Percentiles rank a stretch among this genome's conserved stretches.
These are phyloP conservation scores for Monopterus albus DNA, from an alignment of 2,113 vertebrate genomes.

Conservation along the genomic window DNA sequence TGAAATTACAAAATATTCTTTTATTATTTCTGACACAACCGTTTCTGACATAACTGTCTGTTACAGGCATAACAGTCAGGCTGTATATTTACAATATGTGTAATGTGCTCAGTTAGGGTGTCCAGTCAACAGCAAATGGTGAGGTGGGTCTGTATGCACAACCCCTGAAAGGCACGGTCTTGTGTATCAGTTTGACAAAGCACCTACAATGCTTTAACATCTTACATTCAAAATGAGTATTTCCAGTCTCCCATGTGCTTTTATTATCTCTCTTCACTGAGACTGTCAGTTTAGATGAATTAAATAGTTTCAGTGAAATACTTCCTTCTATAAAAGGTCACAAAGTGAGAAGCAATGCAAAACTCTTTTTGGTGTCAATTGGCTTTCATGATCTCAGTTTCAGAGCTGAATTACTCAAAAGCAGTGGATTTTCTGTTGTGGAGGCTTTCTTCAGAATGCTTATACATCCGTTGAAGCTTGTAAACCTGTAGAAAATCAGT, in stretches of 20 bases:
- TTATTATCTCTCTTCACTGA: neutral
- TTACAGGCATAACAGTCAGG: neutral
- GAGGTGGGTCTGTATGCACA: too few relatives aligned
- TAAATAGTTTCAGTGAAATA: neutral
- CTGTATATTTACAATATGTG: neutral
- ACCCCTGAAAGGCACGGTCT: neutral
- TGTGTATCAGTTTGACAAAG: too few relatives aligned
- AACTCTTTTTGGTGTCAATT: neutral
- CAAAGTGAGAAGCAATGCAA: neutral
- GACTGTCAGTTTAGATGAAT: neutral
- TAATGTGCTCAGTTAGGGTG: neutral
- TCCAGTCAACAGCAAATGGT: neutral
- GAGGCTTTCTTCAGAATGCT: neutral
- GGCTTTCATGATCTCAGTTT: neutral
- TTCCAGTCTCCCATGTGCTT: too few relatives aligned
- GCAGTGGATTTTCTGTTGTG: neutral
- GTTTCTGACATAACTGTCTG: too few relatives aligned
- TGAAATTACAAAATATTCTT: neutral
- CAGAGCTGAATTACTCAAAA: neutral
- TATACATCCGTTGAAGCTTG: neutral
- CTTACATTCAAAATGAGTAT: too few relatives aligned
- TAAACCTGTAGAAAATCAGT: neutral
- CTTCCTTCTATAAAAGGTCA: neutral
- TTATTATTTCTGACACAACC: neutral
- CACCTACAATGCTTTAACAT: too few relatives aligned